phyloP scores from a whole-genome alignment of 2,113 vertebrate genomes.

The Sardina pilchardus region DNA sequence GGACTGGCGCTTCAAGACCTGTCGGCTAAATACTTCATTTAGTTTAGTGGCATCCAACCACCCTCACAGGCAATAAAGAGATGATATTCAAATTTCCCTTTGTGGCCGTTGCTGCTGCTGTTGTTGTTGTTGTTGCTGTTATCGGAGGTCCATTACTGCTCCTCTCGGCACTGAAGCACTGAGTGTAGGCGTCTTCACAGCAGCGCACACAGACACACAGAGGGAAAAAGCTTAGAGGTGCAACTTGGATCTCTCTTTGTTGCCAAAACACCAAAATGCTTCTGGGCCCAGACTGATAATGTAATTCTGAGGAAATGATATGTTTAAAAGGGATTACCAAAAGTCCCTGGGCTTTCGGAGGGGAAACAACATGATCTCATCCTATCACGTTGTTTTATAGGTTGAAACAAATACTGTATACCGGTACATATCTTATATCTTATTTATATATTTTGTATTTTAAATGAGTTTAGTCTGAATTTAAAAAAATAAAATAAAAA shows the following conservation, averaged over 20 bases:
- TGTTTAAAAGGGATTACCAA: background rate
- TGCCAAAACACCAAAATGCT: background rate
- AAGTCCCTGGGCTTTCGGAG: background rate
- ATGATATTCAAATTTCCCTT: constrained; percentile 9
- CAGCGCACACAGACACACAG: background rate
- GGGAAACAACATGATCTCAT: background rate
- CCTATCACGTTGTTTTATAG: too few species aligned
- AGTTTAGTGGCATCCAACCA: background rate
- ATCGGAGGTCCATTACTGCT: background rate
- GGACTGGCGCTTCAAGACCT: constrained; percentile 24
- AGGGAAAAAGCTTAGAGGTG: background rate
- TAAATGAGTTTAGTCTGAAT: too few species aligned
- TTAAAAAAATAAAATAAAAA: too few species aligned
- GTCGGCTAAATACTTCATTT: constrained; percentile 26
- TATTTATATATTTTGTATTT: too few species aligned
- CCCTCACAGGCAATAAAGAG: background rate
- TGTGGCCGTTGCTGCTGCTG: background rate
- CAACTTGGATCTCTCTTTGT: background rate
- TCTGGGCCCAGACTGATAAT: background rate
- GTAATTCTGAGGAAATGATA: background rate
- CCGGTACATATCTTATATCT: too few species aligned
- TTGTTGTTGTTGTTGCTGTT: background rate
- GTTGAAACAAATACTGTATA: too few species aligned
- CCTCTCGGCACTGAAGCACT: background rate
- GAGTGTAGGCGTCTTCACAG: background rate